Evolutionary conservation across 2,797 vertebrate species (phyloP), one percentile per base, ranked within the genome.

Genomic region (Echiichthys vipera): DNA sequence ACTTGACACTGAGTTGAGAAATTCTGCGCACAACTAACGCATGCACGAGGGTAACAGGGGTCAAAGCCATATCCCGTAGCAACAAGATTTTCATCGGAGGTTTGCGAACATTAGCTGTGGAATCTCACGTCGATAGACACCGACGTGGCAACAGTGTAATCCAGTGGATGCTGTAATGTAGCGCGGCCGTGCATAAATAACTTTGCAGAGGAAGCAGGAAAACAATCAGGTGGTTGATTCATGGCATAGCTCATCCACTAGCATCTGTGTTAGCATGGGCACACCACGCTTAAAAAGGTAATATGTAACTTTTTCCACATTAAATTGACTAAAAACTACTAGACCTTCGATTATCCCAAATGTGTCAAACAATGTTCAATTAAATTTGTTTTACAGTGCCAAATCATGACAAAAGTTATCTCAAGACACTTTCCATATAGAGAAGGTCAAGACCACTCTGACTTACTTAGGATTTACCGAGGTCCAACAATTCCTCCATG

Each of bases 61-160:
- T 55, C 9, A 15, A 62, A 73, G 40, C 29, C 34, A 79, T 71
- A 76, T 86, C 56, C 57, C 84, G 74, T 29, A 50, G 47, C 59
- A 39, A 72, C 66, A 78, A 65, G 56, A 90, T 64, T 92, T 92
- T 87, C 63, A 67, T 53, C 87, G 27, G 4, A 27, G 40, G 13
- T 29, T 71, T 82, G 91, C 40, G 27, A 90, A 89, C 84, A 83
- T 71, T 67, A 80, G 77, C 22, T 78, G 87, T 56, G 83, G 91
- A 91, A 92, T 93, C 37, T 91, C 74, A 37, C 78, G 15, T 54
- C 57, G 61, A 71, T 61, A 18, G 34, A 77, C 72, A 77, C 49
- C 55, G 55, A 77, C 40, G 65, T 81, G 58, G 40, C 59, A 37
- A 89, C 80, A 83, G 58, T 43, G 63, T 37, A 59, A 62, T 12